phyloP scores from a whole-genome alignment of 35 echinoderm and acorn worm species.

The Apostichopus californicus region DNA sequence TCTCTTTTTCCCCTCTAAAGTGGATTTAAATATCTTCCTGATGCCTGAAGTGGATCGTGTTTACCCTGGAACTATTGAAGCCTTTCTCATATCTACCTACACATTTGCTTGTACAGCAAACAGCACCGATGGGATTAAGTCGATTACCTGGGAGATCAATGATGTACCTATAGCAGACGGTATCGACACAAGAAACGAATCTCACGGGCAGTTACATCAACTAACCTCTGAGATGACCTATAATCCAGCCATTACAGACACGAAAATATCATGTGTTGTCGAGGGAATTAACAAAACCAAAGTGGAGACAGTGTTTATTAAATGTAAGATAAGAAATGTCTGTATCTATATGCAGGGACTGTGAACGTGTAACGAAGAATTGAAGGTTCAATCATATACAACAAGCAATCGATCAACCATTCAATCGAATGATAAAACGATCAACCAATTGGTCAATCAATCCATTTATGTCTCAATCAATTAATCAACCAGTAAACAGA shows the following conservation, averaged over 20 bases:
- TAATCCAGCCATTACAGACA: neutral
- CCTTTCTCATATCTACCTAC: neutral
- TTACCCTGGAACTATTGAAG: slow-evolving; percentile 12
- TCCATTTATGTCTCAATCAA: too few relatives aligned
- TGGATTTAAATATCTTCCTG: neutral
- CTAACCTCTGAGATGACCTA: neutral
- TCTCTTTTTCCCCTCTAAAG: neutral
- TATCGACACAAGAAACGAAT: neutral
- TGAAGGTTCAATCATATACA: too few relatives aligned
- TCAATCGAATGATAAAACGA: too few relatives aligned
- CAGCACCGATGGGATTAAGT: slow-evolving; percentile 1
- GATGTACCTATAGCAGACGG: neutral
- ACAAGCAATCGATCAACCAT: too few relatives aligned
- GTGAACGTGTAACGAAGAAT: too few relatives aligned
- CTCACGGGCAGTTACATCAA: neutral
- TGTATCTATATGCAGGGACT: too few relatives aligned
- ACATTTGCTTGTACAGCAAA: slow-evolving; percentile 20
- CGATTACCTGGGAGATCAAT: slow-evolving; percentile 4
- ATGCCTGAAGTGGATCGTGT: neutral
- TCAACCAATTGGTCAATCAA: too few relatives aligned
- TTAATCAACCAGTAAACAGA: too few relatives aligned
- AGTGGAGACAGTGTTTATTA: neutral
- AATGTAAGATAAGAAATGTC: too few relatives aligned
- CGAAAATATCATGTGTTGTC: neutral
- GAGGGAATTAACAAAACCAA: neutral